Base-by-base conservation (phyloP, 2,113 vertebrate species). In the Calidris pugnax region DNA sequence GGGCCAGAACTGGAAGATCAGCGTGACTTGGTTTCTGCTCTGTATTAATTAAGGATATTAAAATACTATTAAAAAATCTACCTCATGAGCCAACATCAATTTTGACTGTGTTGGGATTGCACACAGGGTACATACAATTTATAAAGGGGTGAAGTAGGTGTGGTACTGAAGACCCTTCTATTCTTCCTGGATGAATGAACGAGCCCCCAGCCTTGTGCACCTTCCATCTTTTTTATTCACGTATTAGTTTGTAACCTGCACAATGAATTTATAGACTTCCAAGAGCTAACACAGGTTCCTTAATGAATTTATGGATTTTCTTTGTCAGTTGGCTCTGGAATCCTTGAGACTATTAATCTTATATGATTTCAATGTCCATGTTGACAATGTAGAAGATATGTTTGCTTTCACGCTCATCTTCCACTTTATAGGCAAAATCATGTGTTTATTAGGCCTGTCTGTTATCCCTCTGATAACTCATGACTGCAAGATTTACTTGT, bases 231-330 rank as follows among this genome's bases (percentile, higher is more conserved):
- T 51, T 84, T 62, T 39, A 76, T 67, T 60, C 32, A 27, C 7
- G 19, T 69, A 53, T 32, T 66, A 57, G 32, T 77, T 27, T 71
- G n/a, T 24, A 87, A 80, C 32, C 39, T 89, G 80, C 57, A 75
- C 17, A 92, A 48, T 56, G 43, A 95, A 96, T 97, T 97, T 95
- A 95, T 37, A 89, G 83, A 67, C 35, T 48, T 94, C 48, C 50
- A 91, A 82, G 37, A 86, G 76, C 83, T 97, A 92, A 55, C 59
- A 87, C 28, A 89, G 9, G 18, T 90, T 96, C 72, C 68, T 96
- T 96, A 97, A 97, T 96, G 93, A 96, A 97, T 95, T 87, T 97
- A 95, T 96, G 81, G 90, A 97, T 98, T 97, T 98, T 94, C 72
- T 89, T 97, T 93, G 84, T 96, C 68, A 77, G 28, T 33, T 93